Evolutionary conservation across 2,888 invertebrate species (phyloP).

Genomic region (Drosophila nigricruria): DNA sequence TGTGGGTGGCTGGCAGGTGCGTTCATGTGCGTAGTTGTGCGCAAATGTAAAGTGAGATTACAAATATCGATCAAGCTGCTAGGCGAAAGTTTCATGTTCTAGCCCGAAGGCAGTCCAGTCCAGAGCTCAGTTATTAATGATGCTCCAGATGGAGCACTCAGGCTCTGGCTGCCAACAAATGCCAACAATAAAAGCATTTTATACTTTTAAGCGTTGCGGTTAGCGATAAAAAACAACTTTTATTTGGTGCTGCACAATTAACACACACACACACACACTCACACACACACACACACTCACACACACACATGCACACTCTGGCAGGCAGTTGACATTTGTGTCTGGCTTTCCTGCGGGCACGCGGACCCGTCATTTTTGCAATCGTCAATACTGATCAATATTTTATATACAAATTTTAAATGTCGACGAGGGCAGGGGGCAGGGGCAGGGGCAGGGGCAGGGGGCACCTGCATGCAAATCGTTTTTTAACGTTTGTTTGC

Average conservation of each 20-base stretch:
- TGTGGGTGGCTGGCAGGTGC: slow-evolving; percentile 38
- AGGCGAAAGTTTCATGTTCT: slow-evolving; percentile 11
- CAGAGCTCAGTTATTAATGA: slow-evolving; percentile 26
- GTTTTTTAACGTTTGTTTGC: slow-evolving; percentile 8
- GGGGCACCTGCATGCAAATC: slow-evolving; percentile 30
- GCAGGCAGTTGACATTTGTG: slow-evolving; percentile 48
- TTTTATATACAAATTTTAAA: slow-evolving; percentile 71
- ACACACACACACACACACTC: slow-evolving; percentile 13
- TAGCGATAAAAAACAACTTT: slow-evolving; percentile 39
- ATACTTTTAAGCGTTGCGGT: slow-evolving; percentile 55
- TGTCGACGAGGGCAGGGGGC: slow-evolving; percentile 29
- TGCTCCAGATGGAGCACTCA: background rate
- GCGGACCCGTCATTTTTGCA: slow-evolving; percentile 22
- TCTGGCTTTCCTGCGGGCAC: slow-evolving; percentile 51
- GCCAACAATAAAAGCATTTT: slow-evolving; percentile 35
- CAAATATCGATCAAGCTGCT: slow-evolving; percentile 61
- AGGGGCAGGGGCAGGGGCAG: background rate
- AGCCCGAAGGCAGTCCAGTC: background rate
- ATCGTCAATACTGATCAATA: slow-evolving; percentile 71
- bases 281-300: slow-evolving; percentile 16
- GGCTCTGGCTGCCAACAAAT: slow-evolving; percentile 1
- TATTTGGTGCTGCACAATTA: slow-evolving; percentile 7
- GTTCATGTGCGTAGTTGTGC: slow-evolving; percentile 38
- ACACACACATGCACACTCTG: slow-evolving; percentile 20
- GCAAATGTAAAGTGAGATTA: slow-evolving; percentile 54